These are phyloP conservation scores for Myanophis thanlyinensis DNA, from an alignment of 2,113 vertebrate genomes.

Conservation along the genomic window DNA sequence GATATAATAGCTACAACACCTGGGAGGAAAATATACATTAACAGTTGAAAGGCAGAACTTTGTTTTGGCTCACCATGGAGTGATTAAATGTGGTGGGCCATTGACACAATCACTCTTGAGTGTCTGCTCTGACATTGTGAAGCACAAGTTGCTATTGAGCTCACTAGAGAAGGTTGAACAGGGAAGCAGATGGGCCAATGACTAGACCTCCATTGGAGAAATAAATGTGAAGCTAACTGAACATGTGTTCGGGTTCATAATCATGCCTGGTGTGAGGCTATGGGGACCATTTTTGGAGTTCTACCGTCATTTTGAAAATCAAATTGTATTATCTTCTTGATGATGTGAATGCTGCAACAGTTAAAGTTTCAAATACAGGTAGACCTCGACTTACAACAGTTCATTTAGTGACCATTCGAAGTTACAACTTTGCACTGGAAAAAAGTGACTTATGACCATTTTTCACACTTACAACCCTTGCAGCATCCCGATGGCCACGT, in stretches of 20 bases:
- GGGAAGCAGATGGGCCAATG: background rate
- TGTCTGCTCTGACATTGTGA: background rate
- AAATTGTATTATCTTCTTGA: background rate
- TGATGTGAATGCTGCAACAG: background rate
- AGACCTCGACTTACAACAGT: background rate
- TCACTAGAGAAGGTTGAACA: background rate
- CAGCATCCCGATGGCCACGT: background rate
- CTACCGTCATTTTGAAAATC: background rate
- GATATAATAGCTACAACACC: background rate
- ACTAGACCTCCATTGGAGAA: background rate
- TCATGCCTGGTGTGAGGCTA: background rate
- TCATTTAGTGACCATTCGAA: background rate
- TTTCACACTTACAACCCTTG: background rate
- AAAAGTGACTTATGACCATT: background rate
- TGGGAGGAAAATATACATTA: background rate
- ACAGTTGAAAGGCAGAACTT: background rate
- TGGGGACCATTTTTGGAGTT: background rate
- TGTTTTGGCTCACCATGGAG: background rate
- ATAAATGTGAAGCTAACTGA: background rate
- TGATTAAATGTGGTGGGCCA: background rate
- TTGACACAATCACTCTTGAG: background rate
- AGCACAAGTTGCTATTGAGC: background rate
- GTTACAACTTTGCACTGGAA: background rate
- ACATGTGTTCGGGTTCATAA: background rate
- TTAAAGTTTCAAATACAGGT: background rate